Evolutionary conservation across 2,113 vertebrate species (phyloP), one percentile per base, ranked within the genome.

Genomic region (Nothoprocta perdicaria): DNA sequence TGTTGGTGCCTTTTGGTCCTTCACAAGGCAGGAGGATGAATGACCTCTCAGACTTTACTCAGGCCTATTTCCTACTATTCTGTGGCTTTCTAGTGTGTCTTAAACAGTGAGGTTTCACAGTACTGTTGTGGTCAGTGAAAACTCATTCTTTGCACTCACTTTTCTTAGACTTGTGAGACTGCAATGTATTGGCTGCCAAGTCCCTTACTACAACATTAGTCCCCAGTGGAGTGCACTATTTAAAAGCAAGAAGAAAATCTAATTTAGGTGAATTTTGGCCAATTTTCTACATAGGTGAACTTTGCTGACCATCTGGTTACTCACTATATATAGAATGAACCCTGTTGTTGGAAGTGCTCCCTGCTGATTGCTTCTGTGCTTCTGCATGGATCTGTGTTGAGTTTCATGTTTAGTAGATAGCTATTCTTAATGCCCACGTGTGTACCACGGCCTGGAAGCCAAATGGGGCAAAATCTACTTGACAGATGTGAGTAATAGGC

Each of bases 61-160:
- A 88, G 65, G 93, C 90, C 90, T 5, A 5, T 88, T 96, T 96
- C 94, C 93, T 95, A 61, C 93, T 91, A 94, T 96, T 94, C 93
- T 95, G 91, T 76, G 89, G 85, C 66, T 92, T 67, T 96, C 85
- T 86, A 69, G 1, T 1, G 57, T 80, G 83, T 92, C 91, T 93
- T 91, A 31, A 2, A 0, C 65, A 85, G 43, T 3, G 76, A 85
- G 57, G 33, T 78, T 43, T 63, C 10, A 52, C 68, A 35, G 13
- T 16, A 13, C 55, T 77, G 38, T 48, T 71, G 66, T 12, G 33
- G 53, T 5, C 3, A 1, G 15, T 74, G 60, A 63, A 89, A 84
- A 69, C 29, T 84, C 80, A 58, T 35, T 73, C 76, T 92, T 62
- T 85, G 80, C 45, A 11, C 53, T 94, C 62, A 2, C 26, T 84